Base-by-base conservation (phyloP, 1,140 invertebrate species). In the Brevipalpus yothersi region DNA sequence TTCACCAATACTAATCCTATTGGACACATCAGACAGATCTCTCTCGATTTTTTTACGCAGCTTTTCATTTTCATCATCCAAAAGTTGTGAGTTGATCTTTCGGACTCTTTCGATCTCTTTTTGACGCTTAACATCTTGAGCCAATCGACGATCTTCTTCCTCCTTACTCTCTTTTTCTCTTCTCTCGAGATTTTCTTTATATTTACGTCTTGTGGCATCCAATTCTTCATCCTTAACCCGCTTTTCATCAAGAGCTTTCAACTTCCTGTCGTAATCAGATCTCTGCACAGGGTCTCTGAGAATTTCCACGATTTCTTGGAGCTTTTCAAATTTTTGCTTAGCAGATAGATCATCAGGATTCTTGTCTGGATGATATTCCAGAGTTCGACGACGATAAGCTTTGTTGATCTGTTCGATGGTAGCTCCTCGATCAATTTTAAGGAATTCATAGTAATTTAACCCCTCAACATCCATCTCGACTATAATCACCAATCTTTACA, bases 321-420 rank as follows among this genome's bases (percentile, higher is more conserved):
- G 69, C 69, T 86, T 75, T 66, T 85, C 82, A 71, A 95, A 95
- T 58, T 82, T 75, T 72, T 85, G 81, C 4, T 79, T 80, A 57
- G 89, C 89, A 75, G 82, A 80, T 42, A 86, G 84, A 75, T 93
- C 82, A 67, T 92, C 81, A 17, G 88, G 88, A 73, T 94, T 92
- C 77, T 95, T 93, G 68, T 93, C 89, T 53, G 89, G 89, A 81
- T 93, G 89, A 68, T 85, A 91, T 71, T 78, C 78, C 19, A 92
- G 71, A 1, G 89, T 87, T 72, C 87, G 89, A 69, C 91, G 91
- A 39, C 88, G 75, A 67, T 91, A 93, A 0, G 86, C 86, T 75
- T 82, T 89, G 72, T 88, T 83, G 40, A 93, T 85, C 77, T 85
- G 19, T 1, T 21, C n/a, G 10, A 19, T 51, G 9, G 49, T 19